A percentile compares a stretch with the other conserved stretches of the same genome.
These are phyloP conservation scores for Psylliodes chrysocephalus DNA, from an alignment of 2,888 invertebrate genomes.

Conservation along the genomic window DNA sequence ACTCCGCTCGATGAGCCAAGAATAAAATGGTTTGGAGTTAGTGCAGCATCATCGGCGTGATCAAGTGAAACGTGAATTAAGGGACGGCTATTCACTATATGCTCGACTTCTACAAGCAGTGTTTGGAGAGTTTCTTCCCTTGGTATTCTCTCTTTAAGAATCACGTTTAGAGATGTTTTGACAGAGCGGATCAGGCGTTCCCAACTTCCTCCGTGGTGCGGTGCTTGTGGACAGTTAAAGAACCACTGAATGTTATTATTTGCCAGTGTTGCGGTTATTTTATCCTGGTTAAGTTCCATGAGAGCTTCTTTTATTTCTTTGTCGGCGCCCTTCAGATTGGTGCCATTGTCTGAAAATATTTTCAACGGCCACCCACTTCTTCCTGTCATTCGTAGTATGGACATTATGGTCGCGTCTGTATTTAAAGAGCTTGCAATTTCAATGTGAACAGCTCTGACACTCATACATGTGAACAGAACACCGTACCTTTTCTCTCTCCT, in stretches of 20 bases:
- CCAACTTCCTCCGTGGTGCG: conserved; percentile 3
- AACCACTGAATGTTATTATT: too few species aligned
- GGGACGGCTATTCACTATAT: too few species aligned
- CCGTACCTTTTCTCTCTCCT: conserved; percentile 28
- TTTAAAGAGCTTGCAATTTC: too few species aligned
- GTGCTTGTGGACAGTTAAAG: not conserved
- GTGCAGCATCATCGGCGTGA: too few species aligned
- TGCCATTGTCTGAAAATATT: conserved; percentile 18
- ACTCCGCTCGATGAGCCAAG: not conserved
- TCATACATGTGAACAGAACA: conserved; percentile 28
- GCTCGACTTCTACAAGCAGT: not conserved
- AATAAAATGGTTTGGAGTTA: conserved; percentile 9
- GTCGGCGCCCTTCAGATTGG: conserved; percentile 2
- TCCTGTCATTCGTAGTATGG: conserved; percentile 11
- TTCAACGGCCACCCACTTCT: conserved; percentile 12
- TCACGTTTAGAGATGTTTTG: not conserved
- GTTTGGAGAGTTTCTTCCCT: not conserved
- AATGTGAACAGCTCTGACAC: conserved; percentile 7
- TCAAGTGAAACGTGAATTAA: too few species aligned
- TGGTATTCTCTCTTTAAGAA: conserved; percentile 2
- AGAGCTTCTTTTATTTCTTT: not conserved
- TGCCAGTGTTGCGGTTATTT: not conserved
- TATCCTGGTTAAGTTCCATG: not conserved
- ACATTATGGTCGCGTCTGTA: conserved; percentile 20
- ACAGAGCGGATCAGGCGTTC: conserved; percentile 6